These are phyloP conservation scores for Rhingia campestris DNA, from an alignment of 2,888 invertebrate species.

Conservation along the genomic window DNA sequence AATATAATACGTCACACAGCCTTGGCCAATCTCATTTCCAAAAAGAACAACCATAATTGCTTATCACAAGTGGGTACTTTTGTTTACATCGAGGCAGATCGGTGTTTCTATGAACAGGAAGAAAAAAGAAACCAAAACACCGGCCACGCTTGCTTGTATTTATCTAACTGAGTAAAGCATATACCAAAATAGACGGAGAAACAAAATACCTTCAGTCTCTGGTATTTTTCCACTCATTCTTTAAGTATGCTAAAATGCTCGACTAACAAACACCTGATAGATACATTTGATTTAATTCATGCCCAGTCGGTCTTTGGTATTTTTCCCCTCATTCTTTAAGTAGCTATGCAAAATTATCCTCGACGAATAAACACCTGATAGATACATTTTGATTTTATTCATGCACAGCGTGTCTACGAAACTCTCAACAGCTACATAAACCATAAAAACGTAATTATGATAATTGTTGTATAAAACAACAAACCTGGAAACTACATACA, in stretches of 20 bases:
- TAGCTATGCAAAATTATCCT: slow-evolving; percentile 36
- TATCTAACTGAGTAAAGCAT: no score
- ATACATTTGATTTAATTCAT: no score
- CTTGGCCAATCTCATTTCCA: slow-evolving; percentile 1
- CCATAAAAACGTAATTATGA: slow-evolving; percentile 26
- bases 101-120: no score
- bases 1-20: background rate
- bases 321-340: slow-evolving; percentile 46
- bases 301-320: background rate
- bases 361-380: background rate
- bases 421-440: slow-evolving; percentile 3
- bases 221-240: background rate
- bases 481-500: background rate
- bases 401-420: background rate
- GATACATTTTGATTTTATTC: slow-evolving; percentile 8
- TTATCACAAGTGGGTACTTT: background rate
- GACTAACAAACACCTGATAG: background rate
- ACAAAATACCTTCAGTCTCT: no score
- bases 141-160: no score
- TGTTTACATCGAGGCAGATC: no score
- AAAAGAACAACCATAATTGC: background rate
- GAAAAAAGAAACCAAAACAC: no score
- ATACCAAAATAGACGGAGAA: no score
- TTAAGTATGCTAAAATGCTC: slow-evolving; percentile 20
- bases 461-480: slow-evolving; percentile 21